Evolutionary conservation across 1,140 invertebrate species (phyloP).

Genomic region (Cydia amplana): DNA sequence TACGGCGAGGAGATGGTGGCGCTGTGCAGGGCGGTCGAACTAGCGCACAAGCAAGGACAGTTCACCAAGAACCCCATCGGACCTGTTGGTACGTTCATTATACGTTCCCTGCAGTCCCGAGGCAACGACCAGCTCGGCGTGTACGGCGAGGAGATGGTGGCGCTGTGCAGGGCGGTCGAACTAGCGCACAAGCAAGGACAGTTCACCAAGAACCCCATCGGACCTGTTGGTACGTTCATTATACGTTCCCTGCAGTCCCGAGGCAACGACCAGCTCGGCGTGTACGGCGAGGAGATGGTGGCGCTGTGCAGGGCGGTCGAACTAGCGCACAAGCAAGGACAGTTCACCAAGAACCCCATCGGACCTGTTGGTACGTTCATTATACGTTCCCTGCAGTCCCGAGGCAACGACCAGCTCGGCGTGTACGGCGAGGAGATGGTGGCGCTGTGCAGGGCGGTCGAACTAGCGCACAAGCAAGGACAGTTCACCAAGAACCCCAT

Average conservation of each 20-base stretch:
- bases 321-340: conserved; percentile 73
- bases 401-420: conserved; percentile 77
- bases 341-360: conserved; percentile 84
- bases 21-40: conserved; percentile 81
- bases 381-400: conserved; percentile 72
- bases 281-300: conserved; percentile 82
- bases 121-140: conserved; percentile 79
- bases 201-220: conserved; percentile 85
- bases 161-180: conserved; percentile 81
- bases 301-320: conserved; percentile 81
- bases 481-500: conserved; percentile 84
- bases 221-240: conserved; percentile 88
- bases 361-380: conserved; percentile 89
- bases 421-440: conserved; percentile 83
- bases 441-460: conserved; percentile 80
- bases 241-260: conserved; percentile 73
- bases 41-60: conserved; percentile 74
- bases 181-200: conserved; percentile 75
- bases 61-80: conserved; percentile 87
- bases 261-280: conserved; percentile 77
- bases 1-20: conserved; percentile 82
- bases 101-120: conserved; percentile 72
- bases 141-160: conserved; percentile 82
- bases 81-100: conserved; percentile 87
- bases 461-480: conserved; percentile 76